Evolutionary conservation across 2,113 vertebrate genomes (phyloP).

Genomic region (Apistogramma diplotaenia): DNA sequence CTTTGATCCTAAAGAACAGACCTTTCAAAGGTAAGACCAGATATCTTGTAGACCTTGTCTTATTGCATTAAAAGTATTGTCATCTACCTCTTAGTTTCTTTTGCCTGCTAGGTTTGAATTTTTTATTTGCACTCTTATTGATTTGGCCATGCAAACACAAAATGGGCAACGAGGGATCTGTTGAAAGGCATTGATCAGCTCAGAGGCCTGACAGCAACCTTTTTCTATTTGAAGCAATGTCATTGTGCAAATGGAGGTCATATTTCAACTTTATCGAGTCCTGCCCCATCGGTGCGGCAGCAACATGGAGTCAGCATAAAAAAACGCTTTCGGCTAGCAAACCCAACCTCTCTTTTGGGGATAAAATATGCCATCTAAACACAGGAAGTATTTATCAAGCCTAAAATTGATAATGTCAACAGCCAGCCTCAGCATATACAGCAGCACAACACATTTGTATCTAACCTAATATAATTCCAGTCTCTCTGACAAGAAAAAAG

Average conservation of each 20-base stretch:
- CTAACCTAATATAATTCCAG: slow-evolving; percentile 22
- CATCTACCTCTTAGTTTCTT: slow-evolving; percentile 15
- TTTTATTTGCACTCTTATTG: slow-evolving; percentile 38
- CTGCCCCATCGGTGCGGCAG: slow-evolving; percentile 23
- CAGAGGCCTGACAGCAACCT: slow-evolving; percentile 49
- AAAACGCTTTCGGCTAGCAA: slow-evolving; percentile 52
- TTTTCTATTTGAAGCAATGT: slow-evolving; percentile 58
- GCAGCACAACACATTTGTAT: slow-evolving; percentile 25
- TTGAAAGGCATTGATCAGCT: slow-evolving; percentile 65
- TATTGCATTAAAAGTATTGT: slow-evolving; percentile 15
- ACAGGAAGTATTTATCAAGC: slow-evolving; percentile 67
- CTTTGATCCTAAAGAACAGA: neutral
- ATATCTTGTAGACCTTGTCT: neutral
- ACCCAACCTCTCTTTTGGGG: slow-evolving; percentile 46
- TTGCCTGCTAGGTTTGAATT: slow-evolving; percentile 36
- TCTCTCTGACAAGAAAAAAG: slow-evolving; percentile 27
- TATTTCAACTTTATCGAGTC: slow-evolving; percentile 72
- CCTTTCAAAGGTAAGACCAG: neutral
- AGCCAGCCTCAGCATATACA: slow-evolving; percentile 2
- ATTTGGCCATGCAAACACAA: slow-evolving; percentile 62
- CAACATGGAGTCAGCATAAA: slow-evolving; percentile 66
- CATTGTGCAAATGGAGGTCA: slow-evolving; percentile 65
- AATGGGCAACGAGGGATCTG: slow-evolving; percentile 35
- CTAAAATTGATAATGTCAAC: slow-evolving; percentile 74
- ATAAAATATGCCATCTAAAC: slow-evolving; percentile 59